These are phyloP conservation scores for Scopus umbretta DNA, from an alignment of 2,113 vertebrate genomes.

Conservation along the genomic window DNA sequence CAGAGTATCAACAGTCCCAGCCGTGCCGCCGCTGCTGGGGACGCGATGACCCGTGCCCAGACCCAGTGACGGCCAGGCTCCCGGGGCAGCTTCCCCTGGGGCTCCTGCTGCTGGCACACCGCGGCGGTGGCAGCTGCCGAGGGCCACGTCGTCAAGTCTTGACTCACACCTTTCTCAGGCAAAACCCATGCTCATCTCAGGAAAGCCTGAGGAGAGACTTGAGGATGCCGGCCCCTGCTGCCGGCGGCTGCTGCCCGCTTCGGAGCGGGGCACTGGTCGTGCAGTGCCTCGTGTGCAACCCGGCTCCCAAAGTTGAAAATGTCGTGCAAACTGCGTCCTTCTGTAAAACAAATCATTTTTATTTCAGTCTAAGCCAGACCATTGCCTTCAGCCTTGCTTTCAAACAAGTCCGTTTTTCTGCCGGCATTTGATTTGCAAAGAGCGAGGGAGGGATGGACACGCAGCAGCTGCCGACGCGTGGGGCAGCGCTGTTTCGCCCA, in stretches of 20 bases:
- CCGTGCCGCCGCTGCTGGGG: not conserved
- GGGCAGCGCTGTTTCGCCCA: not conserved
- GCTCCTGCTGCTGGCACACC: not conserved
- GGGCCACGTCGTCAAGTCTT: not conserved
- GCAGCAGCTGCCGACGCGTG: accelerated
- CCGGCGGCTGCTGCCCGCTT: not conserved
- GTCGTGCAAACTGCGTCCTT: not conserved
- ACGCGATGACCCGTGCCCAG: not conserved
- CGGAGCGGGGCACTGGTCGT: accelerated
- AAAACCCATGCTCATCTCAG: not conserved
- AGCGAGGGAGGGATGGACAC: not conserved
- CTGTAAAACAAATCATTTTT: too few species aligned
- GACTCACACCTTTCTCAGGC: not conserved
- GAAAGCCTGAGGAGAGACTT: not conserved
- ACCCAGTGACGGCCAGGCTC: not conserved
- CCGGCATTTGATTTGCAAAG: not conserved
- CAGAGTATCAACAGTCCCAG: not conserved
- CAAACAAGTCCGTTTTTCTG: not conserved
- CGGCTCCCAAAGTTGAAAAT: not conserved
- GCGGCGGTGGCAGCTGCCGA: not conserved
- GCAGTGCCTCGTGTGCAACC: not conserved
- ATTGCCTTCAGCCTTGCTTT: not conserved
- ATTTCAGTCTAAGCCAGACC: not conserved
- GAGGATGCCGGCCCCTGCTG: not conserved
- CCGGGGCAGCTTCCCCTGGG: not conserved